Evolutionary conservation across 2,113 vertebrate species (phyloP).

Genomic region (Prietella phreatophila): DNA sequence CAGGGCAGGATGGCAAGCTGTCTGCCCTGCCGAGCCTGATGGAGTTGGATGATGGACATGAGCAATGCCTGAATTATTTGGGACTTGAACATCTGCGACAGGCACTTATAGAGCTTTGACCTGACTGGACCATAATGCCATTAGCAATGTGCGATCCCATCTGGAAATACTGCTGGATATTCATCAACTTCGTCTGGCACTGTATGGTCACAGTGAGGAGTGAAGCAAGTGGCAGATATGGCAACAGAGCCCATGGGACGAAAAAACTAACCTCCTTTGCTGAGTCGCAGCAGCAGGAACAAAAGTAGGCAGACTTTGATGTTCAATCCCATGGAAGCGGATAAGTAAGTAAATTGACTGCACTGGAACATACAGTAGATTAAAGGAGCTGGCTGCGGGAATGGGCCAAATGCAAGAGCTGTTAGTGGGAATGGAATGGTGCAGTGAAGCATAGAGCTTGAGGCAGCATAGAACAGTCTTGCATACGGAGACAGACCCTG

Average conservation of each 20-base stretch:
- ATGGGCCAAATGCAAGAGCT: neutral
- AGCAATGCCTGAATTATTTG: slow-evolving; percentile 4
- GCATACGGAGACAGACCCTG: neutral
- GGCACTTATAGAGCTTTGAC: neutral
- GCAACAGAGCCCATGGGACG: neutral
- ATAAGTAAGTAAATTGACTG: neutral
- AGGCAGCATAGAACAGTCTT: neutral
- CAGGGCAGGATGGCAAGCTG: neutral
- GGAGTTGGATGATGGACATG: neutral
- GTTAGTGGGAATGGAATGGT: neutral
- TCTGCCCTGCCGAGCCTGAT: neutral
- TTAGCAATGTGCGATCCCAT: neutral
- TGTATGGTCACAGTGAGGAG: neutral
- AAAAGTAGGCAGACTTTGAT: slow-evolving; percentile 7
- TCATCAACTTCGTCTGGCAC: neutral
- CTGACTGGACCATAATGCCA: neutral
- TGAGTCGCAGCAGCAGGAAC: neutral
- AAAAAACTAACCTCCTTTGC: neutral
- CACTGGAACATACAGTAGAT: neutral
- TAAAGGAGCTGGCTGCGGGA: neutral
- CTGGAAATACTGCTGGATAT: slow-evolving; percentile 1
- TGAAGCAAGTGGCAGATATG: neutral
- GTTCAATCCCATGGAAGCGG: neutral
- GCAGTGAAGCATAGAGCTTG: neutral
- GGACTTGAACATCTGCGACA: slow-evolving; percentile 4